A percentile compares a stretch with the other conserved stretches of the same genome.
Evolutionary conservation across 2,797 vertebrate genomes (phyloP).

Genomic region (Rhinoraja longicauda): DNA sequence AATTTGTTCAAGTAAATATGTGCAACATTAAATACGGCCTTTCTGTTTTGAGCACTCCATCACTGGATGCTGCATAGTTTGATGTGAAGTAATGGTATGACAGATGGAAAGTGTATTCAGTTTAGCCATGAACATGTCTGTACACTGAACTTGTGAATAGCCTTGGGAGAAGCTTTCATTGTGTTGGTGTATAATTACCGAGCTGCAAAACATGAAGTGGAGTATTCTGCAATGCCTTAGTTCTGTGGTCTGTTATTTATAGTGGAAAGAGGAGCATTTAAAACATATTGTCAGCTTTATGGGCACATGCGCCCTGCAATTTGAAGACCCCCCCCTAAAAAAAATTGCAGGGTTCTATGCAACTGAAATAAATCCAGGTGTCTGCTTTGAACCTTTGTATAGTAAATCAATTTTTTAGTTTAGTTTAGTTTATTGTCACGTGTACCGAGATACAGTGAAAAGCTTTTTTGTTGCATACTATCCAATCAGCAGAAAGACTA

Average conservation of each 20-base stretch:
- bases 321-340: neutral
- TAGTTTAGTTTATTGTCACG: too few species aligned
- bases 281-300: neutral
- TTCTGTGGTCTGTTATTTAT: slow-evolving; percentile 20
- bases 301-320: slow-evolving; percentile 9
- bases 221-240: neutral
- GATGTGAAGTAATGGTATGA: neutral
- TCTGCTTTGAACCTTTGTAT: neutral
- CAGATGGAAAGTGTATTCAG: neutral
- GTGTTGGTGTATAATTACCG: neutral
- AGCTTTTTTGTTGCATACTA: too few species aligned
- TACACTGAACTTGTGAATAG: neutral
- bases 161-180: neutral
- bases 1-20: neutral
- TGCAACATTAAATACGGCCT: neutral
- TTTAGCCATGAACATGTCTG: neutral
- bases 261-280: neutral
- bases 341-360: slow-evolving; percentile 6
- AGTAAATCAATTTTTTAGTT: neutral
- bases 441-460: too few species aligned
- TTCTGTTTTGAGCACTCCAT: neutral
- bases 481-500: too few species aligned
- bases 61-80: neutral
- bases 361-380: slow-evolving; percentile 27
- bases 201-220: slow-evolving; percentile 8